These are phyloP conservation scores for Neogobius melanostomus DNA, from an alignment of 2,113 vertebrate species.

Conservation along the genomic window DNA sequence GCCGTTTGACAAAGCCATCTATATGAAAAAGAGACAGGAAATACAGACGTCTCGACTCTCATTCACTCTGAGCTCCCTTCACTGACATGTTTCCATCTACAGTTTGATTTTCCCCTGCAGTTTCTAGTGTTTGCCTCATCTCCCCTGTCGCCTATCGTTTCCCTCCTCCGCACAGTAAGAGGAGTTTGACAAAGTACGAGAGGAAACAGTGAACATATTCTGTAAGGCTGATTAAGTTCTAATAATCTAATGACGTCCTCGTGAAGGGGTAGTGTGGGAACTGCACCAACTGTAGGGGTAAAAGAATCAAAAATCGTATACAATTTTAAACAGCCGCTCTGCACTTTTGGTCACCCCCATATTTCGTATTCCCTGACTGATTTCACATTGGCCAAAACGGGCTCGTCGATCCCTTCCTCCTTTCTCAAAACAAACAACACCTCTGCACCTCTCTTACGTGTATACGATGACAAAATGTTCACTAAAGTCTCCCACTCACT, in stretches of 20 bases:
- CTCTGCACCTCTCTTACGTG: neutral
- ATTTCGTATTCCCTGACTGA: neutral
- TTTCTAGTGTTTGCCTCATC: constrained; percentile 7
- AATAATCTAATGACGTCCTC: too few relatives aligned
- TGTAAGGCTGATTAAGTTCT: neutral
- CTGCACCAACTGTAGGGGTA: too few relatives aligned
- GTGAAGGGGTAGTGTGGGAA: neutral
- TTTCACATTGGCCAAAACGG: neutral
- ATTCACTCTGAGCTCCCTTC: neutral
- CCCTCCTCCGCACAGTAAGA: neutral
- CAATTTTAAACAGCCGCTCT: too few relatives aligned
- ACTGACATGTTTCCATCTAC: neutral
- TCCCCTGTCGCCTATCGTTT: neutral
- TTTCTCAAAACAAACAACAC: constrained; percentile 17
- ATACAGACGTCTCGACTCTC: neutral
- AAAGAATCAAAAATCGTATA: too few relatives aligned
- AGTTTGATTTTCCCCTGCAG: neutral
- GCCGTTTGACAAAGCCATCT: constrained; percentile 1
- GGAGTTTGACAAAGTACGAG: neutral
- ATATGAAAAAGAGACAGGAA: neutral
- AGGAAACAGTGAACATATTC: neutral
- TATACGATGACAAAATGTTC: constrained; percentile 11
- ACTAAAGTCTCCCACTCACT: constrained; percentile 21
- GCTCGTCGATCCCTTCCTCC: neutral
- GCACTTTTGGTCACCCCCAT: neutral